These are phyloP conservation scores for Eptatretus burgeri DNA, from an alignment of 2,113 vertebrate species.

Conservation along the genomic window DNA sequence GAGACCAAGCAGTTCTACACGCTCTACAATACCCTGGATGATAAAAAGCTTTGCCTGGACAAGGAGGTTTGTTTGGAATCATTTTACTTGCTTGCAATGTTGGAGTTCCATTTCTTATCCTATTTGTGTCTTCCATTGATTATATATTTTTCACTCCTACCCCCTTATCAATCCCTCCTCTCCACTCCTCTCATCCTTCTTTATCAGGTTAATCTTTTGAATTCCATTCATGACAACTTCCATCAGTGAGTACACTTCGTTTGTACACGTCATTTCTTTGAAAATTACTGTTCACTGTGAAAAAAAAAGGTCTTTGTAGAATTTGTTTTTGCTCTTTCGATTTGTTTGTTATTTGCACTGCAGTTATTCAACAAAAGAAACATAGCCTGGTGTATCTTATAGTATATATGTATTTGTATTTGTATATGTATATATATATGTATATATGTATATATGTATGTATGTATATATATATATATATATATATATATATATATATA, in stretches of 20 bases:
- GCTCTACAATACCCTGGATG: conserved; percentile 80
- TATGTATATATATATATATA: background rate
- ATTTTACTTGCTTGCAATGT: background rate
- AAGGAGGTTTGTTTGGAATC: conserved; percentile 36
- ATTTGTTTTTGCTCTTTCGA: too few relatives aligned
- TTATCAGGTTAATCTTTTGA: conserved; percentile 56
- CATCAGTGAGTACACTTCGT: conserved; percentile 44
- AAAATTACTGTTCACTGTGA: too few relatives aligned
- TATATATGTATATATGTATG: background rate
- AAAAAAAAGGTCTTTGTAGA: too few relatives aligned
- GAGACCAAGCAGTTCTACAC: conserved; percentile 99
- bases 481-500: too few relatives aligned
- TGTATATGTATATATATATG: background rate
- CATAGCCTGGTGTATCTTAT: background rate
- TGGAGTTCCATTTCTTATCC: too few relatives aligned
- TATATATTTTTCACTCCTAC: too few relatives aligned
- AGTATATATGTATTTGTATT: background rate
- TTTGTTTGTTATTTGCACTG: too few relatives aligned
- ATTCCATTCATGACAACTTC: conserved; percentile 94
- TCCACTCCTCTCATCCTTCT: conserved; percentile 6
- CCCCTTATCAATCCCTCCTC: too few relatives aligned
- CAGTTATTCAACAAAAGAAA: background rate
- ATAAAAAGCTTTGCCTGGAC: conserved; percentile 90
- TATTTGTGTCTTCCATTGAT: too few relatives aligned
- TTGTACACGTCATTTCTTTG: too few relatives aligned